These are phyloP conservation scores for Ursus arctos DNA, from an alignment of 2,113 vertebrate genomes.

Conservation along the genomic window DNA sequence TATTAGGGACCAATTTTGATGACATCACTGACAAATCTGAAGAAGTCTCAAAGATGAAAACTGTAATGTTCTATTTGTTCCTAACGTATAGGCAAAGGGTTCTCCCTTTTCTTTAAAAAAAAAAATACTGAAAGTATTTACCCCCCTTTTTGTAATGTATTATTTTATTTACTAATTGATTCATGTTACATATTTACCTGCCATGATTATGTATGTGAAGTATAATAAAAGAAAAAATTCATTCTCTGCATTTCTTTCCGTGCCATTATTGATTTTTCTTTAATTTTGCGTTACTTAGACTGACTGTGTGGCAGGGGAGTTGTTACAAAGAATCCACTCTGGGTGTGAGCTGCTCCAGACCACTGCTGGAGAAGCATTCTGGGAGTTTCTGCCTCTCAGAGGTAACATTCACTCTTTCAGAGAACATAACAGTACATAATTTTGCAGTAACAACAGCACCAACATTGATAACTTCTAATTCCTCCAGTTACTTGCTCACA, in stretches of 20 bases:
- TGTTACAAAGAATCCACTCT: neutral
- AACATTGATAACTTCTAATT: neutral
- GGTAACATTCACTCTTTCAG: neutral
- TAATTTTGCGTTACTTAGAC: neutral
- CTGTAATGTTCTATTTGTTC: neutral
- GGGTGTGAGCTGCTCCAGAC: neutral
- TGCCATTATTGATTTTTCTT: neutral
- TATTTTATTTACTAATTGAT: neutral
- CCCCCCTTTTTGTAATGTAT: neutral
- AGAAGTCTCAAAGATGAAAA: slow-evolving; percentile 17
- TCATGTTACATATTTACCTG: neutral
- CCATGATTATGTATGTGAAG: neutral
- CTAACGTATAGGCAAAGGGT: neutral
- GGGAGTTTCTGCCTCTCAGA: neutral
- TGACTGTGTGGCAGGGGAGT: neutral
- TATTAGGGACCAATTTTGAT: neutral
- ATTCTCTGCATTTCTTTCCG: slow-evolving; percentile 1
- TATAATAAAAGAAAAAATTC: slow-evolving; percentile 7
- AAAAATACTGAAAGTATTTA: neutral
- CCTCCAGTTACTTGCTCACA: neutral
- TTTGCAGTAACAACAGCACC: neutral
- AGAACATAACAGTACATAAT: neutral
- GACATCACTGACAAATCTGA: neutral
- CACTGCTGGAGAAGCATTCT: neutral
- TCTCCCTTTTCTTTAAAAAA: neutral